Evolutionary conservation across 92 coral and sea anemone species (phyloP).

Genomic region (Epizoanthus stellaris): DNA sequence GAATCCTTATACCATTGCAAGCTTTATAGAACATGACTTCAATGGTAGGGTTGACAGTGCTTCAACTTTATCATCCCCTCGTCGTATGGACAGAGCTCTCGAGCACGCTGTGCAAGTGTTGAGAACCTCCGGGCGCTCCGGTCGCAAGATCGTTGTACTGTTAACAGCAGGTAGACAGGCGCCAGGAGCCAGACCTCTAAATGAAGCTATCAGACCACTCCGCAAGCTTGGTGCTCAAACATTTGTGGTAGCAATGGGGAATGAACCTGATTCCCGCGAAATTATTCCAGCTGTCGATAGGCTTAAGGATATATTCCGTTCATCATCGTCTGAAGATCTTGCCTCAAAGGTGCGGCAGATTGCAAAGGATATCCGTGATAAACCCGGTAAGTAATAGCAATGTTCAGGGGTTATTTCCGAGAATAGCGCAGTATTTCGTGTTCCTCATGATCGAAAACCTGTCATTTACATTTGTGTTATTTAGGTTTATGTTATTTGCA

Average conservation of each 20-base stretch:
- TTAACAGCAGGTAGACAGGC: conserved; percentile 71
- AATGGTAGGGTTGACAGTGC: conserved; percentile 55
- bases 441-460: too few relatives aligned
- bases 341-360: conserved; percentile 2
- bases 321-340: conserved; percentile 8
- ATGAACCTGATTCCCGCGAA: conserved; percentile 53
- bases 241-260: conserved; percentile 77
- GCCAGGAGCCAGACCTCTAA: conserved; percentile 39
- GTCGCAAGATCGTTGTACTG: conserved; percentile 80
- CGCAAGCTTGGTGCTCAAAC: conserved; percentile 71
- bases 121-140: conserved; percentile 64
- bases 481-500: background rate
- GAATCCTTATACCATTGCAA: conserved; percentile 53
- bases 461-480: background rate
- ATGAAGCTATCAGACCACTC: conserved; percentile 53
- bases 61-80: conserved; percentile 22
- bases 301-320: conserved; percentile 30
- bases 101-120: conserved; percentile 62
- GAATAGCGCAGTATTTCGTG: too few relatives aligned
- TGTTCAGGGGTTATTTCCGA: background rate
- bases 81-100: conserved; percentile 74
- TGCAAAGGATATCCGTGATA: conserved; percentile 18
- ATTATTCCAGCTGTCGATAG: conserved; percentile 59
- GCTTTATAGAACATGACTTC: conserved; percentile 57
- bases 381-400: conserved; percentile 23